A percentile compares a stretch with the other conserved stretches of the same genome.
phyloP scores from a whole-genome alignment of 2,888 invertebrate genomes.

The Dolichomitus sp. region DNA sequence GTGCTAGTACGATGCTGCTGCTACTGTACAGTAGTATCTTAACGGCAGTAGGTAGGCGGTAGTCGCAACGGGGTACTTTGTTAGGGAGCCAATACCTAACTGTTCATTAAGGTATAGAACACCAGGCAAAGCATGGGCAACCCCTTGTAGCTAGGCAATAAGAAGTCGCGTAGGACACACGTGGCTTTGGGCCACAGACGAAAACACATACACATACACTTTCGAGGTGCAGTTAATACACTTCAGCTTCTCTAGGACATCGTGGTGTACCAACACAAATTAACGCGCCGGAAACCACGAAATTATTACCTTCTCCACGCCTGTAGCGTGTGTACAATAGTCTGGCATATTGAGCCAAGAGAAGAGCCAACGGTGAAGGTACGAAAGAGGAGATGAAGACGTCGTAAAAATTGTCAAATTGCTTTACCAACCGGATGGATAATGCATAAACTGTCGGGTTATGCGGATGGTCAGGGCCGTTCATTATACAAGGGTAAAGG shows the following conservation, averaged over 20 bases:
- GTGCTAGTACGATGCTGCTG: slow-evolving; percentile 40
- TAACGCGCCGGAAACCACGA: slow-evolving; percentile 62
- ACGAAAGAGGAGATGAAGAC: slow-evolving; percentile 41
- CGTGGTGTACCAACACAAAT: slow-evolving; percentile 57
- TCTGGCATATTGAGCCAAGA: slow-evolving; percentile 10
- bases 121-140: slow-evolving; percentile 52
- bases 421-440: slow-evolving; percentile 65
- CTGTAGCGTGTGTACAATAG: slow-evolving; percentile 43
- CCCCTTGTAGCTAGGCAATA: slow-evolving; percentile 70
- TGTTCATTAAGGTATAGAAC: slow-evolving; percentile 75
- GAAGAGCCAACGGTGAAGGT: slow-evolving; percentile 21
- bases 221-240: slow-evolving; percentile 29
- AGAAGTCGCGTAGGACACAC: slow-evolving; percentile 65
- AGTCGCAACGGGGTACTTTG: slow-evolving; percentile 70
- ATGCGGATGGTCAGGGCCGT: slow-evolving; percentile 60
- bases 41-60: slow-evolving; percentile 45
- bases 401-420: slow-evolving; percentile 69
- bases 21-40: slow-evolving; percentile 35
- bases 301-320: slow-evolving; percentile 60
- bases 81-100: slow-evolving; percentile 76
- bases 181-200: slow-evolving; percentile 27
- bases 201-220: slow-evolving; percentile 38
- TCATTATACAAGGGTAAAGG: slow-evolving; percentile 68
- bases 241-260: slow-evolving; percentile 30
- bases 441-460: slow-evolving; percentile 62